Evolutionary conservation across 2,888 invertebrate species (phyloP).

Genomic region (Sinotaia quadrata): DNA sequence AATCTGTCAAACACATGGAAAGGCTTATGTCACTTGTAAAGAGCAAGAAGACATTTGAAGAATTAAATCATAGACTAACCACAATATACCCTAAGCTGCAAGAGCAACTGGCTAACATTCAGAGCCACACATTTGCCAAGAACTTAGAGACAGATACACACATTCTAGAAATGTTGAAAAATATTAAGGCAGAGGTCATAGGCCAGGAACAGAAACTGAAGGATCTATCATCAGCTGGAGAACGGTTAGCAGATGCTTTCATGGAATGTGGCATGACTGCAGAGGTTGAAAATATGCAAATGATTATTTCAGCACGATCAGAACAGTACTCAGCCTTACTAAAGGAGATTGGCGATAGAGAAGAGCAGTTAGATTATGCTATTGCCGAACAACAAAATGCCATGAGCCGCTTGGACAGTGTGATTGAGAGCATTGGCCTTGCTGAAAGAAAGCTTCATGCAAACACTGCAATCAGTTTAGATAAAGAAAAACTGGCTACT

Average conservation of each 20-base stretch:
- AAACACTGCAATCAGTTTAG: slow-evolving; percentile 83
- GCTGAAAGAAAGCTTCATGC: slow-evolving; percentile 56
- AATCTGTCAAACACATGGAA: slow-evolving; percentile 60
- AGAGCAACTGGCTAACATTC: slow-evolving; percentile 50
- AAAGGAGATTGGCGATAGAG: slow-evolving; percentile 56
- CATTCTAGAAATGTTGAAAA: slow-evolving; percentile 55
- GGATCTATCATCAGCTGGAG: slow-evolving; percentile 78
- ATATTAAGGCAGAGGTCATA: slow-evolving; percentile 63
- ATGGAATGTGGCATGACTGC: slow-evolving; percentile 77
- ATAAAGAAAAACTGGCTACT: slow-evolving; percentile 87
- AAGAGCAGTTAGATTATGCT: slow-evolving; percentile 58
- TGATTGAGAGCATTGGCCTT: slow-evolving; percentile 58
- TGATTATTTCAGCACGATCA: slow-evolving; percentile 42
- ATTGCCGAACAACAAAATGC: slow-evolving; percentile 66
- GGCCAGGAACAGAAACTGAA: slow-evolving; percentile 65
- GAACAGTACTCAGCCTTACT: slow-evolving; percentile 56
- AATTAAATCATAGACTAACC: slow-evolving; percentile 49
- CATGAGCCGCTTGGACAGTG: slow-evolving; percentile 56
- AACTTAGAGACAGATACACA: slow-evolving; percentile 50
- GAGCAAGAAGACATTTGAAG: slow-evolving; percentile 60
- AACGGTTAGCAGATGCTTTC: slow-evolving; percentile 84
- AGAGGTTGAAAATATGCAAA: slow-evolving; percentile 52
- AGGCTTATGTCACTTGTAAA: slow-evolving; percentile 55
- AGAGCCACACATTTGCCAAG: slow-evolving; percentile 50
- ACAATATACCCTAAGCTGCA: slow-evolving; percentile 58